Evolutionary conservation across 2,113 vertebrate species (phyloP).

Genomic region (Burhinus oedicnemus): DNA sequence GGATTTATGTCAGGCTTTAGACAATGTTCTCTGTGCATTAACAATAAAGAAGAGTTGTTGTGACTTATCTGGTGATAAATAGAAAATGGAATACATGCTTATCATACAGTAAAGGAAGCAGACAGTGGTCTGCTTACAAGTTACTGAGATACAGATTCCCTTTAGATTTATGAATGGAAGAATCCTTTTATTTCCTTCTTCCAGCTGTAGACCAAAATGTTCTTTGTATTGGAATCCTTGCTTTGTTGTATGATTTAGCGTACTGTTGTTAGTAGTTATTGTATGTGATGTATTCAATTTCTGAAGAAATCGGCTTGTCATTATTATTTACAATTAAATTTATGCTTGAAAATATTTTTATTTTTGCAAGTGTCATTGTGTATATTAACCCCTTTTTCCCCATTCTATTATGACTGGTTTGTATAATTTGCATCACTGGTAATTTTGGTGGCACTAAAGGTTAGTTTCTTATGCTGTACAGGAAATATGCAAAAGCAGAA

Average conservation of each 20-base stretch:
- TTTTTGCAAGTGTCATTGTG: neutral
- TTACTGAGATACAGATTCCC: neutral
- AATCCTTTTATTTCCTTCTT: neutral
- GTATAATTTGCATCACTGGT: neutral
- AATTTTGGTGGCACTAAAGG: neutral
- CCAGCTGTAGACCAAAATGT: neutral
- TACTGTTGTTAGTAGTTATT: neutral
- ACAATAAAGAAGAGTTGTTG: neutral
- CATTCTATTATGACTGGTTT: neutral
- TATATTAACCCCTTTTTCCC: neutral
- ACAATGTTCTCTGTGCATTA: neutral
- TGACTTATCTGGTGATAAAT: neutral
- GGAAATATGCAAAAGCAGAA: conserved; percentile 97
- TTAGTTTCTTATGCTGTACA: conserved; percentile 32
- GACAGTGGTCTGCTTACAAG: neutral
- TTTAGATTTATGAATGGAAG: neutral
- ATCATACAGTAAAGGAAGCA: neutral
- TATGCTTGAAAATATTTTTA: neutral
- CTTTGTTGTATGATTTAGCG: neutral
- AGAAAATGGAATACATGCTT: neutral
- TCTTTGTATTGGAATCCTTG: neutral
- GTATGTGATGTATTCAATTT: neutral
- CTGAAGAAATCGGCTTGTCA: neutral
- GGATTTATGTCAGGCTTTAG: neutral
- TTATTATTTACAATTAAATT: neutral